Evolutionary conservation across 2,797 vertebrate genomes (phyloP).

Genomic region (Rhincodon typus): DNA sequence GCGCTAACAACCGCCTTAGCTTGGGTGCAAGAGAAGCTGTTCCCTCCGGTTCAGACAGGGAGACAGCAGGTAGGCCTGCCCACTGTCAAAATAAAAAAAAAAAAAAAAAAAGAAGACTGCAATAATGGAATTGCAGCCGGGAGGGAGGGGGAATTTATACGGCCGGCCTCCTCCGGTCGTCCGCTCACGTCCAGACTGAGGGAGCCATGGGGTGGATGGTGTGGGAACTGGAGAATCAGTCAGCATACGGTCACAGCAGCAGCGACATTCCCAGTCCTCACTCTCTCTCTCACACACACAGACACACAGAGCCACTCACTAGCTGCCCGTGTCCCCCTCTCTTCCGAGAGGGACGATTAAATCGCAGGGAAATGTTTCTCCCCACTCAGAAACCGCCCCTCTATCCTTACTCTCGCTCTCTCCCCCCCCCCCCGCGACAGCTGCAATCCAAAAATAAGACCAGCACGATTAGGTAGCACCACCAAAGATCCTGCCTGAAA

Average conservation of each 20-base stretch:
- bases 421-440: neutral
- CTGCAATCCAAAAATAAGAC: neutral
- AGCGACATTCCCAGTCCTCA: neutral
- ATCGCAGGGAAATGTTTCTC: neutral
- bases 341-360: neutral
- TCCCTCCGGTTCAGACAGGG: neutral
- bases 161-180: constrained; percentile 12
- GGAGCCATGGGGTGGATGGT: neutral
- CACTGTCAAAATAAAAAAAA: neutral
- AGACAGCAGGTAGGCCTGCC: constrained; percentile 19
- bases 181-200: constrained; percentile 18
- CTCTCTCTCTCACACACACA: too few species aligned
- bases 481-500: too few species aligned
- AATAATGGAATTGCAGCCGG: neutral
- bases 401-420: neutral
- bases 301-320: neutral
- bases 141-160: neutral
- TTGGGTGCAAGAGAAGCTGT: neutral
- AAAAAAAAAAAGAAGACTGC: neutral
- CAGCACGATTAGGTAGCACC: too few species aligned
- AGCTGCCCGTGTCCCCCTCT: neutral
- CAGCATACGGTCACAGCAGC: neutral
- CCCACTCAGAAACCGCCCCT: neutral
- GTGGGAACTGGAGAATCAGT: neutral
- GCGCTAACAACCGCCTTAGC: neutral